phyloP scores from a whole-genome alignment of 2,797 vertebrate genomes.

The Lemur catta region DNA sequence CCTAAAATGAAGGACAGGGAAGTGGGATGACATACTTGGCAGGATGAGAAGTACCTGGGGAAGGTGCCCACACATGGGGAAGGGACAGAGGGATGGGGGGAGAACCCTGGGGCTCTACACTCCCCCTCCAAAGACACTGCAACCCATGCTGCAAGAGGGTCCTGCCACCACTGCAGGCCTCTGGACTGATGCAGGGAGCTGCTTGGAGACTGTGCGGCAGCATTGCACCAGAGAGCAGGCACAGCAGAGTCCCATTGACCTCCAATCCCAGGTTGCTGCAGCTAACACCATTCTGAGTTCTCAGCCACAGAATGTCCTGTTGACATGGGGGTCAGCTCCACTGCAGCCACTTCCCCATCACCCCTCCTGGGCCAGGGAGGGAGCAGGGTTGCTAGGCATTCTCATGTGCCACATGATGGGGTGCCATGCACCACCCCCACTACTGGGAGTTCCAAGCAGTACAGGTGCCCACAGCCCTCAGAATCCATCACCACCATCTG shows the following conservation, averaged over 20 bases:
- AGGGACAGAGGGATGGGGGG: not conserved
- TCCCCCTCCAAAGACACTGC: not conserved
- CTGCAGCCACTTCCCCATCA: not conserved
- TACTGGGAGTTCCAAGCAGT: not conserved
- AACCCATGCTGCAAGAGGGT: not conserved
- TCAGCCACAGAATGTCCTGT: not conserved
- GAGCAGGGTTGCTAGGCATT: not conserved
- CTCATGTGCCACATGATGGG: not conserved
- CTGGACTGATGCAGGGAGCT: not conserved
- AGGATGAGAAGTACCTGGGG: not conserved
- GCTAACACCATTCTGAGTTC: not conserved
- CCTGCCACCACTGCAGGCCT: not conserved
- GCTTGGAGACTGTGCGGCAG: not conserved
- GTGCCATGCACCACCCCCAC: not conserved
- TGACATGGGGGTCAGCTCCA: not conserved
- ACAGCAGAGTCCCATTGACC: not conserved
- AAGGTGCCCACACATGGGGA: not conserved
- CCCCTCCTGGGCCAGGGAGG: not conserved
- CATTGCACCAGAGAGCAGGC: not conserved
- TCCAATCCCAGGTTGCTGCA: not conserved
- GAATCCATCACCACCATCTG: not conserved
- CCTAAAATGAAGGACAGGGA: not conserved
- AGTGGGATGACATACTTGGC: not conserved
- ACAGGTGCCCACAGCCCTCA: not conserved
- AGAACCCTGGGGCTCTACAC: not conserved